phyloP scores from a whole-genome alignment of 1,140 invertebrate species.

The Philotrypesis tridentata region DNA sequence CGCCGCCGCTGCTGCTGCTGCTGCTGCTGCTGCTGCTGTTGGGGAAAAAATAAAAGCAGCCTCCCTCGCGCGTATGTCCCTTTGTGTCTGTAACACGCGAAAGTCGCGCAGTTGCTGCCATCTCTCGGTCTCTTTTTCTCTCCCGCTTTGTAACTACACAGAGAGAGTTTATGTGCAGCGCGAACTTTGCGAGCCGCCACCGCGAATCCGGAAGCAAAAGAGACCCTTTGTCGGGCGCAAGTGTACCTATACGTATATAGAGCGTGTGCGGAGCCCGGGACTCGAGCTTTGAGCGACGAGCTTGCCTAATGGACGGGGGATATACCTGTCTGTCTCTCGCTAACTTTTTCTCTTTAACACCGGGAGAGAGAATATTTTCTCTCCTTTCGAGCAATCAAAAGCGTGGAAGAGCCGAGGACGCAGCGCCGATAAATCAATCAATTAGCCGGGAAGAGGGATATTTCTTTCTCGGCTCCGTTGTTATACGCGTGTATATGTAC shows the following conservation, averaged over 20 bases:
- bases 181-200: not conserved
- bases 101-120: conserved; percentile 24
- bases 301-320: not conserved
- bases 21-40: no score
- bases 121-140: conserved; percentile 26
- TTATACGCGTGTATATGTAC: no score
- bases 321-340: not conserved
- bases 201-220: conserved; percentile 31
- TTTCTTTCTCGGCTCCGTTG: no score
- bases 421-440: no score
- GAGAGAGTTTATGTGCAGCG: not conserved
- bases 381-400: no score
- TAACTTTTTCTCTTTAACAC: no score
- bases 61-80: not conserved
- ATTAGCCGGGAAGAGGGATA: no score
- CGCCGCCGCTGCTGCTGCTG: no score
- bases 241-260: not conserved
- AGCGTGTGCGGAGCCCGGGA: not conserved
- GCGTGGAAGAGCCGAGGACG: no score
- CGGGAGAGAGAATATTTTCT: no score
- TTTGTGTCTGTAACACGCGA: not conserved
- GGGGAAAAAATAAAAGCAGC: not conserved
- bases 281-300: not conserved
- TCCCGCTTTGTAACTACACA: not conserved
- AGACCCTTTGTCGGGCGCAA: not conserved